Evolutionary conservation across 2,888 invertebrate species (phyloP), one percentile per base, ranked within the genome.

Genomic region (Adineta ricciae): DNA sequence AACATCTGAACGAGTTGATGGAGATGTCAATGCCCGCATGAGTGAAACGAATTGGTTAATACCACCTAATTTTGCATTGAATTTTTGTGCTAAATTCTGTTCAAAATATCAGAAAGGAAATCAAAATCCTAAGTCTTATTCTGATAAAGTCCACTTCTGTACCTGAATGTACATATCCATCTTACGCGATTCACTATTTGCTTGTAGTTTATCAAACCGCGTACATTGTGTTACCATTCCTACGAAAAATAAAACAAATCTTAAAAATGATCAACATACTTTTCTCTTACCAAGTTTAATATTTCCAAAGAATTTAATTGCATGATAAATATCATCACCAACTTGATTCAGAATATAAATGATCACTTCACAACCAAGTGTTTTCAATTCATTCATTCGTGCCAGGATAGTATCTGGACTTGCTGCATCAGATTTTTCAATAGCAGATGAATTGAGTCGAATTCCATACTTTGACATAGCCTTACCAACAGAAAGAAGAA

Each of bases 61-160:
- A 78, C 78, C 78, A 78, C 78, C 78, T 41, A 78, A 41, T n/a
- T 78, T 78, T 78, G 78, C 78, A 78, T 78, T 78, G 14, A 78
- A 78, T 78, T 78, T 78, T 78, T 78, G 78, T 41, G 41, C 78
- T 24, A 78, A 41, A 78, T 78, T 78, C n/a, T 78, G n/a, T 41
- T 41, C 9, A 36, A 11, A 46, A 46, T 41, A 64, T 4, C 19
- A 52, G 24, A 2, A 0, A 14, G 32, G 2, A 64, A 2, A 16
- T 3, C 3, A 14, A 64, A 64, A 64, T 27, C 2, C n/a, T n/a
- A n/a, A n/a, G n/a, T n/a, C n/a, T n/a, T n/a, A n/a, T n/a, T n/a
- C n/a, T n/a, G n/a, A n/a, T n/a, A n/a, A n/a, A n/a, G n/a, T n/a
- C n/a, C n/a, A n/a, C n/a, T n/a, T 2, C n/a, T 27, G 27, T 56